Conservation (phyloP, 2,888 invertebrate genomes). For the Chloroclysta siterata region DNA sequence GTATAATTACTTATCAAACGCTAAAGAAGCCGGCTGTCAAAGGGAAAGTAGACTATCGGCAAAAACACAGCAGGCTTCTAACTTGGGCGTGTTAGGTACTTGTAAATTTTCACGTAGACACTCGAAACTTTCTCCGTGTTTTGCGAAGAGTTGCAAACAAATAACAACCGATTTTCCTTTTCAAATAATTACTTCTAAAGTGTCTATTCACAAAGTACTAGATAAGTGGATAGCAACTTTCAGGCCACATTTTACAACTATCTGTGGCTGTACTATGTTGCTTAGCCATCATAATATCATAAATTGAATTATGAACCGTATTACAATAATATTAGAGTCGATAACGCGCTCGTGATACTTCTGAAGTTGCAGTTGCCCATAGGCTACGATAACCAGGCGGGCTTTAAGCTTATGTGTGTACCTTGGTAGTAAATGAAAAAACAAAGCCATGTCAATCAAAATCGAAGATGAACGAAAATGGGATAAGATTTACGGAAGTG, state of each 20-base stretch:
- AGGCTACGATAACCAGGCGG: no score
- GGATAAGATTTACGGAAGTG: no score
- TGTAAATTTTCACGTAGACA: slow-evolving; percentile 13
- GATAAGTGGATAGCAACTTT: neutral
- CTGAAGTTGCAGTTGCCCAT: no score
- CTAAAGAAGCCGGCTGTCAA: neutral
- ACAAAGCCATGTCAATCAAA: no score
- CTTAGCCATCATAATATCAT: no score
- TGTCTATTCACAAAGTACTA: neutral
- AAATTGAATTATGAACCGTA: neutral
- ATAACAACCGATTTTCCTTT: slow-evolving; percentile 7
- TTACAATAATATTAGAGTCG: neutral
- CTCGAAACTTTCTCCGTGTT: slow-evolving; percentile 18
- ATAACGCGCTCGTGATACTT: no score
- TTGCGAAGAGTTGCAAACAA: slow-evolving; percentile 7
- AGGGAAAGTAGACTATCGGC: slow-evolving; percentile 1
- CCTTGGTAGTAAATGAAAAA: no score
- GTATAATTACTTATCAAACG: neutral
- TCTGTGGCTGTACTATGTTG: no score
- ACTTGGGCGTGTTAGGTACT: slow-evolving; percentile 5
- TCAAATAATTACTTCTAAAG: neutral
- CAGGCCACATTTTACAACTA: no score
- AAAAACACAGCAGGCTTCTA: slow-evolving; percentile 3
- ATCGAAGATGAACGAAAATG: no score
- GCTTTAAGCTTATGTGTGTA: no score